Evolutionary conservation across 2,113 vertebrate genomes (phyloP).

Genomic region (Daboia siamensis): DNA sequence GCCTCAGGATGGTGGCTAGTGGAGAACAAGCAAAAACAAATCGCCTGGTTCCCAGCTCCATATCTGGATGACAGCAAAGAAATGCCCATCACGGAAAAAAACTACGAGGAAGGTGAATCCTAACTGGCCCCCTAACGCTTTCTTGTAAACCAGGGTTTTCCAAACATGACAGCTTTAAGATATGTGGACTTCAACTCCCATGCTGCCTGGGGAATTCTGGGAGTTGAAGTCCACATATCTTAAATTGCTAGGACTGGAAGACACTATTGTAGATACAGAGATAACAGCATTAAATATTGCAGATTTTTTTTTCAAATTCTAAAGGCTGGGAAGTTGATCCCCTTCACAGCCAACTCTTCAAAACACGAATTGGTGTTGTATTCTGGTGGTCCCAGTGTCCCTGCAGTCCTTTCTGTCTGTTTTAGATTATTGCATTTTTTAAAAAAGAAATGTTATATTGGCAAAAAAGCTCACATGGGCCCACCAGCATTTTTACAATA

Average conservation of each 20-base stretch:
- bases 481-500: neutral
- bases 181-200: neutral
- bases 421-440: neutral
- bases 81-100: neutral
- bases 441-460: neutral
- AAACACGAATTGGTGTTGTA: neutral
- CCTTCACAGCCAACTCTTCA: neutral
- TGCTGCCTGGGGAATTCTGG: neutral
- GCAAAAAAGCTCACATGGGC: neutral
- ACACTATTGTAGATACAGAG: neutral
- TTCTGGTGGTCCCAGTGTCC: neutral
- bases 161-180: neutral
- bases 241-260: neutral
- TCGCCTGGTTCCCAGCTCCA: constrained; percentile 94
- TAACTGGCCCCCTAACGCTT: neutral
- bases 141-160: neutral
- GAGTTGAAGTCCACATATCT: neutral
- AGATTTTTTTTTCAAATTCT: neutral
- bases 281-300: neutral
- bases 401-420: neutral
- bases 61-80: constrained; percentile 73
- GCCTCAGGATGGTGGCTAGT: constrained; percentile 95
- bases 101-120: neutral
- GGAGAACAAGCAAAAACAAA: constrained; percentile 75
- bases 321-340: neutral